These are phyloP conservation scores for Zoroaster sp. DNA, from an alignment of 53 echinoderm and acorn worm genomes.

Conservation along the genomic window DNA sequence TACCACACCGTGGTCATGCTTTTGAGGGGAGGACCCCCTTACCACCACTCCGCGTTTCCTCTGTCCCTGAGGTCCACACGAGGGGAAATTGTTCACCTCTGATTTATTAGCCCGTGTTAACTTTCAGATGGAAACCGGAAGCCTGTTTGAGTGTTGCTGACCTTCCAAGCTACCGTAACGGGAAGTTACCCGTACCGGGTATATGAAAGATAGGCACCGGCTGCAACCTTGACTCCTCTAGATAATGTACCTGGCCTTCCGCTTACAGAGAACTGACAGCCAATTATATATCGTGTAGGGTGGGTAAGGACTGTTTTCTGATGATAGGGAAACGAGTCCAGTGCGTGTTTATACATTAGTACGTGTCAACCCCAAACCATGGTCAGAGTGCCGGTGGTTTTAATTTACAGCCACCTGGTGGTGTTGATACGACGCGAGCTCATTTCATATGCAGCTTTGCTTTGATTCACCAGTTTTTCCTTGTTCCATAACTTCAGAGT, in stretches of 20 bases:
- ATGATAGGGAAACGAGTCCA: background rate
- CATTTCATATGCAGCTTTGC: background rate
- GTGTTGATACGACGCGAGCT: background rate
- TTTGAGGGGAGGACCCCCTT: too few relatives aligned
- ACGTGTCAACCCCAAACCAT: background rate
- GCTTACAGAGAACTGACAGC: background rate
- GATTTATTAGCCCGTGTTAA: background rate
- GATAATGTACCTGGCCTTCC: conserved; percentile 50
- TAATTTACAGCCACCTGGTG: background rate
- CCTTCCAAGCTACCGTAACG: conserved; percentile 9
- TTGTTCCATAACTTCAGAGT: too few relatives aligned
- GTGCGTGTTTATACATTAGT: background rate
- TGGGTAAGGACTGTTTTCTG: background rate
- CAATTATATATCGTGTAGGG: background rate
- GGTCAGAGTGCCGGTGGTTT: background rate
- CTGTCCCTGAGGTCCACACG: background rate
- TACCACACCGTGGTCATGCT: too few relatives aligned
- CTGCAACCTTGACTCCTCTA: conserved; percentile 32
- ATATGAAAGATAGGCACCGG: conserved; percentile 10
- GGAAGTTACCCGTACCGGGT: conserved; percentile 21
- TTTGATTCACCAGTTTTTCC: background rate
- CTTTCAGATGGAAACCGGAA: conserved; percentile 38
- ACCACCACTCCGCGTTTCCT: background rate
- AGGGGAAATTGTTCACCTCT: background rate
- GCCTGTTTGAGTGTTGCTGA: conserved; percentile 29